These are phyloP conservation scores for Chrysotoxum bicinctum DNA, from an alignment of 2,888 invertebrate genomes.

Conservation along the genomic window DNA sequence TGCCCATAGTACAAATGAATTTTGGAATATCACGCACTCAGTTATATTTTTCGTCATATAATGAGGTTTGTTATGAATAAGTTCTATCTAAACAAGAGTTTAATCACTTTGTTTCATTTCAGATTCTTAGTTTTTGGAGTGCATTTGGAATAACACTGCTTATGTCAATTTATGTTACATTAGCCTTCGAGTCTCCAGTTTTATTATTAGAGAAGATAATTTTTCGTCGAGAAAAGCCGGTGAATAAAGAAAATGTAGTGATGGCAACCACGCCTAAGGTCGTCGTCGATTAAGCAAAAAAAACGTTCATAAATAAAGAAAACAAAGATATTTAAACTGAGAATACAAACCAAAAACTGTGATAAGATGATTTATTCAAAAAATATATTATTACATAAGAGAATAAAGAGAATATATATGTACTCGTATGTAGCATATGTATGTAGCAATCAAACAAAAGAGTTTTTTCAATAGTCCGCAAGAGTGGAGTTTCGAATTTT, in stretches of 20 bases:
- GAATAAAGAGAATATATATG: no score
- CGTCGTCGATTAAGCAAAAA: background rate
- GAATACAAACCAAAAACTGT: background rate
- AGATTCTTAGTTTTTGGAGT: background rate
- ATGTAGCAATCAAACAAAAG: no score
- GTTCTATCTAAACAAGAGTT: background rate
- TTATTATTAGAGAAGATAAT: conserved; percentile 9
- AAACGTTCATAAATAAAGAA: background rate
- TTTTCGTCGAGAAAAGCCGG: background rate
- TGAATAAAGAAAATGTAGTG: background rate
- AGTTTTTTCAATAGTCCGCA: no score
- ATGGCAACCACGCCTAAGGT: background rate
- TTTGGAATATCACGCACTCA: conserved; percentile 41
- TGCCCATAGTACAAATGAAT: conserved; percentile 48
- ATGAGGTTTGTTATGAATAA: conserved; percentile 31
- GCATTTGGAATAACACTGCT: background rate
- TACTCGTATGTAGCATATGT: no score
- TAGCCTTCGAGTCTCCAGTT: conserved; percentile 4
- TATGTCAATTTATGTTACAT: conserved; percentile 4
- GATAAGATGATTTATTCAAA: background rate
- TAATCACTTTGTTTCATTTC: background rate
- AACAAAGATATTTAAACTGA: background rate
- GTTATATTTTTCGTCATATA: conserved; percentile 52
- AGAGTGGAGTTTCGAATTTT: no score
- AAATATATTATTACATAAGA: no score